A percentile compares a stretch with the other conserved stretches of the same genome.
Conservation (phyloP, 2,797 vertebrate genomes). For the Anguilla obscura region DNA sequence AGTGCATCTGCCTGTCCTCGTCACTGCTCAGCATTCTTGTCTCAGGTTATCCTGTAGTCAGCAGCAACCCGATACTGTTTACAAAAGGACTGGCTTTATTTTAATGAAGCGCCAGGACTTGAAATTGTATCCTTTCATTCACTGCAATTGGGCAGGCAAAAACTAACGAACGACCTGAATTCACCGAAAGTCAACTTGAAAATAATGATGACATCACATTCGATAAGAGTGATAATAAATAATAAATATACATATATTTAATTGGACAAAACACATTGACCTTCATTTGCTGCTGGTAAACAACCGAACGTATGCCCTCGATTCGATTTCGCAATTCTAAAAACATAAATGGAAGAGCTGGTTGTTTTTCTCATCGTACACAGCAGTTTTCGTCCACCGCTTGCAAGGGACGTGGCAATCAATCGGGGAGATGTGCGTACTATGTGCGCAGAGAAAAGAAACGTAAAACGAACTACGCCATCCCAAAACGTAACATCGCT, state of each 20-base stretch:
- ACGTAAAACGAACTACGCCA: background rate
- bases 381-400: background rate
- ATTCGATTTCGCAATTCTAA: background rate
- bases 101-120: background rate
- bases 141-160: background rate
- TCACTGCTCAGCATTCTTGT: constrained; percentile 8
- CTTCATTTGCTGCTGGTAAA: background rate
- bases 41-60: constrained; percentile 37
- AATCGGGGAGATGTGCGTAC: background rate
- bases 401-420: background rate
- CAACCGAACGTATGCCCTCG: background rate
- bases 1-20: background rate
- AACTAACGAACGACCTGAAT: background rate
- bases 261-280: background rate
- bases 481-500: constrained; percentile 13
- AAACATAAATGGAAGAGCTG: background rate
- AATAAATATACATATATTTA: background rate
- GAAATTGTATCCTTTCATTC: background rate
- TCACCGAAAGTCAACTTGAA: background rate
- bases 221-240: background rate
- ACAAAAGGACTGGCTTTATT: constrained; percentile 19
- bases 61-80: constrained; percentile 35
- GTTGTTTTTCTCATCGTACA: background rate
- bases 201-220: background rate
- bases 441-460: background rate